Evolutionary conservation across 2,113 vertebrate species (phyloP), one percentile per base, ranked within the genome.

Genomic region (Dascyllus trimaculatus): DNA sequence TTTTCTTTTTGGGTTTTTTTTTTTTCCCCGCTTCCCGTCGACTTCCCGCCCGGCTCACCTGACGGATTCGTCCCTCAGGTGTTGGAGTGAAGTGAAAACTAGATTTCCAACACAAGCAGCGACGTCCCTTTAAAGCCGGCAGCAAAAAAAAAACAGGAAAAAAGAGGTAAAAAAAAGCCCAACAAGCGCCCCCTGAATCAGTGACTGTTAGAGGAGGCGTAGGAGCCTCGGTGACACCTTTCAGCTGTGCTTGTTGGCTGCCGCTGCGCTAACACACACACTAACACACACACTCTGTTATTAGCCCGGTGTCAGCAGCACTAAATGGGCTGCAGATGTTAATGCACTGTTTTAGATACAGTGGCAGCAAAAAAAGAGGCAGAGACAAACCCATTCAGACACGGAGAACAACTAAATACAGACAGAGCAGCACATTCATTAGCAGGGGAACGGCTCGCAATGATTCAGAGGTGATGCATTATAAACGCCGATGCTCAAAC

Each of bases 291-390:
- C 84, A 93, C 86, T 68, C 87, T 84, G 90, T 92, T 92, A 93
- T 95, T 94, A 93, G 92, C 85, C 85, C 45, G 68, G 89, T 85
- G 86, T 92, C 92, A 92, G 89, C 87, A 71, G 84, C 85, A 79
- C 82, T 90, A 93, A 93, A 94, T 93, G 90, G 87, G 85, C 89
- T 92, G 89, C 94, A 95, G 93, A 94, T 95, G 93, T 95, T 93
- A 93, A 92, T 85, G 89, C 89, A 85, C 80, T 85, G 91, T 90
- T 93, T 90, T 81, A 88, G 90, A 93, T 91, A 90, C 89, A 93
- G 88, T 83, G 84, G 89, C 82, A 83, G 82, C 83, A 83, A 85
- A 88, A n/a, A 88, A 89, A 85, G 78, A 84, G 72, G 81, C 86
- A 80, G 86, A 86, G 88, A 92, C 68, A 45, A 78, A 90, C 76